A percentile compares a stretch with the other conserved stretches of the same genome.
These are phyloP conservation scores for Tenualosa thibaudeaui DNA, from an alignment of 2,797 vertebrate genomes.

Conservation along the genomic window DNA sequence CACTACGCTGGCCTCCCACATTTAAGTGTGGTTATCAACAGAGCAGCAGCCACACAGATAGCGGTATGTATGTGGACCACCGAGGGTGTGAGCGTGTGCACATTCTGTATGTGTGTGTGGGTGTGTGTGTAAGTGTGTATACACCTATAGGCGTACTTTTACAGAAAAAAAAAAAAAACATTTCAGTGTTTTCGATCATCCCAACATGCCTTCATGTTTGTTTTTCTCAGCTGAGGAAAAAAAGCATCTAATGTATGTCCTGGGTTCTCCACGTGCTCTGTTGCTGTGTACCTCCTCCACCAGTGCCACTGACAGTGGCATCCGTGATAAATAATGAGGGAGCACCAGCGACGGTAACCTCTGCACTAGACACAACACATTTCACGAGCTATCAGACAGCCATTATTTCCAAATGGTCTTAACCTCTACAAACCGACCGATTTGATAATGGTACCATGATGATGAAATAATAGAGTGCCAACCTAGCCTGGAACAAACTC, in stretches of 20 bases:
- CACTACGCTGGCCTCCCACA: slow-evolving; percentile 49
- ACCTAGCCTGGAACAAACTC: neutral
- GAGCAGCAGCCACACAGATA: slow-evolving; percentile 41
- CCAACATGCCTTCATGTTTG: neutral
- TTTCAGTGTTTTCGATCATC: neutral
- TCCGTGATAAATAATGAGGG: neutral
- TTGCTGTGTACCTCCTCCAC: neutral
- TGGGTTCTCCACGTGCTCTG: neutral
- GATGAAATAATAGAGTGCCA: slow-evolving; percentile 6
- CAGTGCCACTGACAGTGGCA: neutral
- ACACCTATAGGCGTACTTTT: neutral
- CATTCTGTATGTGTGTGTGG: neutral
- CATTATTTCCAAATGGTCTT: slow-evolving; percentile 18
- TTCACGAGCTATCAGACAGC: slow-evolving; percentile 1
- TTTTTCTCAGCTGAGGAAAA: neutral
- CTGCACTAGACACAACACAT: slow-evolving; percentile 8
- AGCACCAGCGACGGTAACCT: neutral
- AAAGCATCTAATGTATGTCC: neutral
- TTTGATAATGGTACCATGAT: neutral
- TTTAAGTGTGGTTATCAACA: slow-evolving; percentile 53
- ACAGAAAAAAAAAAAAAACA: neutral
- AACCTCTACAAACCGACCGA: neutral
- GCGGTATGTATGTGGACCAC: neutral
- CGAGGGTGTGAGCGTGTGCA: neutral
- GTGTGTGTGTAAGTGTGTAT: neutral